These are phyloP conservation scores for Ctenopoma kingsleyae DNA, from an alignment of 2,797 vertebrate genomes.

Conservation along the genomic window DNA sequence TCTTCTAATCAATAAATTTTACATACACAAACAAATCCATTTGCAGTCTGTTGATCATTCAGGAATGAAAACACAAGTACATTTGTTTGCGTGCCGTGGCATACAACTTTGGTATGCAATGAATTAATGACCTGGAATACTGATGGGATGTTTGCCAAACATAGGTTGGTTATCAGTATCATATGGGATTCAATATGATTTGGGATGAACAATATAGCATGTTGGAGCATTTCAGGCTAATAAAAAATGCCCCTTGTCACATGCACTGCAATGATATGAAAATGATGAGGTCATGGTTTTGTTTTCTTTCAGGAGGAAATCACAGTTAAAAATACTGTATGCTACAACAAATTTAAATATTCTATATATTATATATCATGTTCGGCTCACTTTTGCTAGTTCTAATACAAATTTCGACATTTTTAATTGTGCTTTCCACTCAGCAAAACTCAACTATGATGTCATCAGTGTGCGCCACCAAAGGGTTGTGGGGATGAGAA, in stretches of 20 bases:
- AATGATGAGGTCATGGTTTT: slow-evolving; percentile 79
- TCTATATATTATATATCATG: too few species aligned
- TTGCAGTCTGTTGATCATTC: slow-evolving; percentile 35
- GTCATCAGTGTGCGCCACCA: slow-evolving; percentile 68
- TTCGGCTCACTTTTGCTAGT: neutral
- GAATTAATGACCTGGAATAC: slow-evolving; percentile 73
- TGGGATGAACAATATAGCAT: slow-evolving; percentile 61
- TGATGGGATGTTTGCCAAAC: slow-evolving; percentile 74
- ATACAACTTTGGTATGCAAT: slow-evolving; percentile 86
- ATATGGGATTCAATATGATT: slow-evolving; percentile 65
- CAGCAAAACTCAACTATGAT: slow-evolving; percentile 75
- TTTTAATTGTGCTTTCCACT: slow-evolving; percentile 80
- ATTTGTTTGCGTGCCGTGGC: slow-evolving; percentile 84
- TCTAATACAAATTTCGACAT: slow-evolving; percentile 4
- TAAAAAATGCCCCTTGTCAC: slow-evolving; percentile 69
- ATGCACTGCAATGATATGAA: slow-evolving; percentile 83
- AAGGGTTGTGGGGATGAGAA: slow-evolving; percentile 67
- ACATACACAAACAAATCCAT: slow-evolving; percentile 39
- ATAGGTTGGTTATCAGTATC: slow-evolving; percentile 43
- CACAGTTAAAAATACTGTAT: slow-evolving; percentile 63
- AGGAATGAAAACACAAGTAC: slow-evolving; percentile 71
- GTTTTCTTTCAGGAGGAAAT: slow-evolving; percentile 65
- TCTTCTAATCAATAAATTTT: slow-evolving; percentile 5
- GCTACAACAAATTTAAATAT: neutral
- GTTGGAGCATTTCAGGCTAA: slow-evolving; percentile 70